Conservation (phyloP, 64 coral and sea anemone species). For the Porites australiensis region DNA sequence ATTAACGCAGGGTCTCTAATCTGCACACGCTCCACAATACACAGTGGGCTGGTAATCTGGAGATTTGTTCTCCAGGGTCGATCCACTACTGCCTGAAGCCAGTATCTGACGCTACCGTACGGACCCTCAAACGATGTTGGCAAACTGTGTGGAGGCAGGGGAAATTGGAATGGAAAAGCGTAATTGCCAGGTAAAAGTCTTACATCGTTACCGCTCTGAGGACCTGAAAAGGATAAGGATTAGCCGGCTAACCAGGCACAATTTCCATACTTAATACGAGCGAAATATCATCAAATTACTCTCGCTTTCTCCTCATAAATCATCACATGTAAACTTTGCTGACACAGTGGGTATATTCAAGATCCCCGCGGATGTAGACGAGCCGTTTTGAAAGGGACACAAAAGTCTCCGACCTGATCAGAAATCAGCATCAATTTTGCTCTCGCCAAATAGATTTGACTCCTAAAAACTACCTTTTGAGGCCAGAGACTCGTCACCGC, state of each 20-base stretch:
- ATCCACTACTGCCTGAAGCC: slow-evolving; percentile 10
- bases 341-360: no score
- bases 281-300: not conserved
- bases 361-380: no score
- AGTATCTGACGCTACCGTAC: slow-evolving; percentile 27
- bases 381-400: no score
- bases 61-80: slow-evolving; percentile 6
- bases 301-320: not conserved
- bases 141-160: not conserved
- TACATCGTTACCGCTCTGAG: slow-evolving; percentile 9
- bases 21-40: slow-evolving; percentile 45
- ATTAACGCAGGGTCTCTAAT: not conserved
- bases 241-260: not conserved
- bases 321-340: no score
- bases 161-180: slow-evolving; percentile 24
- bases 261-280: not conserved
- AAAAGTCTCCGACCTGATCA: no score
- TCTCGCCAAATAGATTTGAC: no score
- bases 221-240: not conserved
- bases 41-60: not conserved
- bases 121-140: slow-evolving; percentile 41
- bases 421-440: no score
- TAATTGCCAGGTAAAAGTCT: slow-evolving; percentile 38
- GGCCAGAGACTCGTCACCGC: no score
- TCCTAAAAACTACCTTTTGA: no score